These are phyloP conservation scores for Drosophila niveifrons DNA, from an alignment of 2,888 invertebrate species.

Conservation along the genomic window DNA sequence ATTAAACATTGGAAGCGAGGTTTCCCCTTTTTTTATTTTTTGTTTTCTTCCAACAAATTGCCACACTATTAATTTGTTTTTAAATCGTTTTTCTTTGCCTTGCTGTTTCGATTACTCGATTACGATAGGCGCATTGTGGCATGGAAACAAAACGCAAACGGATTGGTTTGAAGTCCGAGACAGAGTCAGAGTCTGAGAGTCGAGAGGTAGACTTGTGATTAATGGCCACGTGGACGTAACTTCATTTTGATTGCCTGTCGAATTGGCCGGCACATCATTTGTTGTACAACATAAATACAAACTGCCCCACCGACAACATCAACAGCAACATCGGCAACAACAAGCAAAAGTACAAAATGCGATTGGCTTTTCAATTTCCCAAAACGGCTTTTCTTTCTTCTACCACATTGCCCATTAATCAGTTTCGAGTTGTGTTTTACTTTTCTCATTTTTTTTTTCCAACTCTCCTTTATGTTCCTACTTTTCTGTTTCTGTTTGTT, in stretches of 20 bases:
- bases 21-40: neutral
- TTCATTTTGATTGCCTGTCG: constrained; percentile 80
- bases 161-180: neutral
- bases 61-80: constrained; percentile 74
- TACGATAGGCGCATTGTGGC: neutral
- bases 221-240: constrained; percentile 74
- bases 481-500: constrained; percentile 7
- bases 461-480: neutral
- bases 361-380: constrained; percentile 74
- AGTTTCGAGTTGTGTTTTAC: constrained; percentile 40
- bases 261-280: constrained; percentile 77
- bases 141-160: constrained; percentile 26
- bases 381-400: constrained; percentile 50
- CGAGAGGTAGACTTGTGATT: constrained; percentile 58
- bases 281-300: constrained; percentile 59
- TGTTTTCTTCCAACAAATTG: constrained; percentile 23
- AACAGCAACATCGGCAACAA: constrained; percentile 32
- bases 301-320: constrained; percentile 51
- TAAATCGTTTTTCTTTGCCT: constrained; percentile 64
- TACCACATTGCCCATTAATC: constrained; percentile 52
- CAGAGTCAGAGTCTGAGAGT: too few relatives aligned
- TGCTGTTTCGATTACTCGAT: constrained; percentile 6
- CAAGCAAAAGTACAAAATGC: constrained; percentile 46
- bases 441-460: constrained; percentile 1
- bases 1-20: constrained; percentile 67